Percentiles rank a stretch among this genome's conserved stretches.
Conservation (phyloP, 2,113 vertebrate species). For the Agapornis roseicollis region DNA sequence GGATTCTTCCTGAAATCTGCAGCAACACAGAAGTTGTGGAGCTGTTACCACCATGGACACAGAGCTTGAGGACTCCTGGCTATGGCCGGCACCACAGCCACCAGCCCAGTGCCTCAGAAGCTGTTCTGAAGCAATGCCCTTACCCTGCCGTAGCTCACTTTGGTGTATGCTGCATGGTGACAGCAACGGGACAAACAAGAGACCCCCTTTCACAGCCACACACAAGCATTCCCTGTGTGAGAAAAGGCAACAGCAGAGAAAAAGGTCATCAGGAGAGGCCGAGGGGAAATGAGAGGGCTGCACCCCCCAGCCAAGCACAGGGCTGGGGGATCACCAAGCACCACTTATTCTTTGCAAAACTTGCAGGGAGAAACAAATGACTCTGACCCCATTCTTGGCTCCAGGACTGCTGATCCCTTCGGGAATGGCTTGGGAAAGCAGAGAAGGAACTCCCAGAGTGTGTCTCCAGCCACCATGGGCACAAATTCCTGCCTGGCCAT, state of each 20-base stretch:
- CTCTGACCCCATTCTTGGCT: not conserved
- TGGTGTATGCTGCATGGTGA: fast-evolving
- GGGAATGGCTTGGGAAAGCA: not conserved
- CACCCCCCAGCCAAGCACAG: not conserved
- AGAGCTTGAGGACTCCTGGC: not conserved
- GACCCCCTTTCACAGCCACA: not conserved
- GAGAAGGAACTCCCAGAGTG: fast-evolving
- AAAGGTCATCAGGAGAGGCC: not conserved
- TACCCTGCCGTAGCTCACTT: fast-evolving
- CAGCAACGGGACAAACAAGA: not conserved
- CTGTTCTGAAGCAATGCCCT: not conserved
- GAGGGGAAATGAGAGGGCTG: not conserved
- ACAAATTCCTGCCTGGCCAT: fast-evolving
- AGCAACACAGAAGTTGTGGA: not conserved
- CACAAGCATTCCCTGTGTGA: not conserved
- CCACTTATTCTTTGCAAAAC: not conserved
- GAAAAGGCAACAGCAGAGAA: not conserved
- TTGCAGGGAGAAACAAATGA: not conserved
- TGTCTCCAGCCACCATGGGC: not conserved
- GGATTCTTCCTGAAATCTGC: not conserved
- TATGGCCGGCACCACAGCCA: not conserved
- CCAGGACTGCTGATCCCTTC: not conserved
- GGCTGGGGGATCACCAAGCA: fast-evolving
- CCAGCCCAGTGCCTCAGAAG: not conserved
- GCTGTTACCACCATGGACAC: not conserved